A percentile compares a stretch with the other conserved stretches of the same genome.
These are phyloP conservation scores for Microctenopoma steveboyesi DNA, from an alignment of 2,797 vertebrate genomes.

Conservation along the genomic window DNA sequence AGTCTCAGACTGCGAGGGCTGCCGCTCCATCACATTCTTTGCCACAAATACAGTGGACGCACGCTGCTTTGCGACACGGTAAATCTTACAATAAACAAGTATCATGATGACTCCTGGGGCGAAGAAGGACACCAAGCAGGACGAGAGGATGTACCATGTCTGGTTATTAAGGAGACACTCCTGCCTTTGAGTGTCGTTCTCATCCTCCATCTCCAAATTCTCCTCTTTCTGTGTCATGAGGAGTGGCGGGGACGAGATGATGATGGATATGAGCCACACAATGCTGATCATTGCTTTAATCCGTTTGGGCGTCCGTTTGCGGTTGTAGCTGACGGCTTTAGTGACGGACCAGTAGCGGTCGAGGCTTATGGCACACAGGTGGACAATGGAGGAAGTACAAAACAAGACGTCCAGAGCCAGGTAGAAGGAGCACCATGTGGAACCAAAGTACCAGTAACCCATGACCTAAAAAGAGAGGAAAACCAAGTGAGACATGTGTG, in stretches of 20 bases:
- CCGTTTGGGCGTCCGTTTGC: constrained; percentile 84
- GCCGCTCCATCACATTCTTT: constrained; percentile 73
- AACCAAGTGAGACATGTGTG: constrained; percentile 1
- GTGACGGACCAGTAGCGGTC: constrained; percentile 92
- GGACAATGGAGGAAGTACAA: constrained; percentile 91
- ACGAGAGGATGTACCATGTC: constrained; percentile 91
- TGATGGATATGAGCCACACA: constrained; percentile 85
- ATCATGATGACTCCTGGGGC: constrained; percentile 89
- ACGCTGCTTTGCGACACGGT: constrained; percentile 84
- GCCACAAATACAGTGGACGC: constrained; percentile 81
- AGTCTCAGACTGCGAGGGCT: constrained; percentile 77
- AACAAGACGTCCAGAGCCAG: constrained; percentile 90
- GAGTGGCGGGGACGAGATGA: constrained; percentile 88
- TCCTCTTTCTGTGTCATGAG: constrained; percentile 74
- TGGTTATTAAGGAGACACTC: constrained; percentile 88
- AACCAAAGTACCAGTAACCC: constrained; percentile 90
- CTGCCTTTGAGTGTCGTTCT: neutral
- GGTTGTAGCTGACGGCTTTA: constrained; percentile 87
- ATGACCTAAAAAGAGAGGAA: constrained; percentile 75
- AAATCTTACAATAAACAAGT: constrained; percentile 89
- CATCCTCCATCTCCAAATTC: neutral
- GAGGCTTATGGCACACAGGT: constrained; percentile 91
- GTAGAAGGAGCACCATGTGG: constrained; percentile 90
- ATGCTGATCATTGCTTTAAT: constrained; percentile 87
- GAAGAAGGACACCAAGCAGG: constrained; percentile 89